Base-by-base conservation (phyloP, 2,888 invertebrate species). In the Lamellibrachia columna region DNA sequence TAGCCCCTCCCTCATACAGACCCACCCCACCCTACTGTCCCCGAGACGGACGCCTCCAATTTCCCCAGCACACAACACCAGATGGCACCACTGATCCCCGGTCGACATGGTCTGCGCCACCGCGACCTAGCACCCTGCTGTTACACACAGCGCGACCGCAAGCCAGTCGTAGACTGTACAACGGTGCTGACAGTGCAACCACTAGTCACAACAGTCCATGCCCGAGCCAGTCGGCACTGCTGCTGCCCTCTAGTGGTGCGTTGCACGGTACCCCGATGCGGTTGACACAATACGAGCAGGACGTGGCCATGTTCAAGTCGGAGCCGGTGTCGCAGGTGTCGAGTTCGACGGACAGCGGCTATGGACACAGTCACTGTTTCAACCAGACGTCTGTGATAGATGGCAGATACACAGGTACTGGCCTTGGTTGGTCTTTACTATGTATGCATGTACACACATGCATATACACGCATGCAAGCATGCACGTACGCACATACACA, bases 261-360 rank as follows among this genome's bases (percentile, higher is more conserved):
- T 40, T 40, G 40, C 40, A 40, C 40, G 40, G 40, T 40, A 40
- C 1, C 9, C 90, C 90, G 7, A n/a, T 53, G 53, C 55, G 92
- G 15, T 15, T 55, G 11, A 53, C 92, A 9, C 52, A 93, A 53
- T 96, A 95, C 93, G 96, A 93, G 90, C 91, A 96, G 92, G 96
- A 96, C 93, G 95, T 95, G 91, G 95, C 95, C 22, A 94, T 95
- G 93, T 96, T 94, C 93, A 95, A 96, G 93, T 94, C 93, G 93
- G 96, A 96, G 92, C 95, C 96, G 2, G 94, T 95, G 0, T 96
- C 96, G 4, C 96, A 96, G 92, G 96, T 96, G 90, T 96, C 96
- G 11, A 96, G 96, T 93, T 96, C 96, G 1, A 95, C 96, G 75
- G 96, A 96, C 93, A 96, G 96, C 94, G 96, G 96, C 15, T 96